These are phyloP conservation scores for Phortica okadai DNA, from an alignment of 2,888 invertebrate genomes.

Conservation along the genomic window DNA sequence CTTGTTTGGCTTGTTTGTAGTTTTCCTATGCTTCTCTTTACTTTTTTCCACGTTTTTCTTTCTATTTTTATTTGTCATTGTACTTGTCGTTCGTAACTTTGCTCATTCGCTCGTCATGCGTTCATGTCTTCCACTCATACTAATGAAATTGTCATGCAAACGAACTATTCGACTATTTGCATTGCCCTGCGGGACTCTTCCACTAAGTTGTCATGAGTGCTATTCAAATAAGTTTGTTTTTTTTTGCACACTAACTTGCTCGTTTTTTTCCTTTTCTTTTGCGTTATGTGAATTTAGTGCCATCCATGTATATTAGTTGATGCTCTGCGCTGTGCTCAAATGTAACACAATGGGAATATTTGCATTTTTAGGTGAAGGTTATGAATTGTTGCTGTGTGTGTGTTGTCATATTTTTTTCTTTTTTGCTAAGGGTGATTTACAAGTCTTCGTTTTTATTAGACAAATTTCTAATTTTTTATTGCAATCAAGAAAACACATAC, in stretches of 20 bases:
- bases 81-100: neutral
- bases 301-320: neutral
- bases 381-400: conserved; percentile 51
- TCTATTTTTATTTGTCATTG: conserved; percentile 1
- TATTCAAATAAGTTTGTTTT: conserved; percentile 55
- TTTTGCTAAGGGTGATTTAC: neutral
- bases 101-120: neutral
- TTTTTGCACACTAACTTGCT: conserved; percentile 60
- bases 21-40: neutral
- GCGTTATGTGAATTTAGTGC: conserved; percentile 30
- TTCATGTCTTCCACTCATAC: neutral
- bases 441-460: too few species aligned
- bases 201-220: neutral
- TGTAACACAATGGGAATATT: conserved; percentile 11
- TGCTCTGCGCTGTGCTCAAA: neutral
- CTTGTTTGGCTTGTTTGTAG: neutral
- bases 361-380: conserved; percentile 23
- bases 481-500: too few species aligned
- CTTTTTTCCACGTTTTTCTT: neutral
- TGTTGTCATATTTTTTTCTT: conserved; percentile 35
- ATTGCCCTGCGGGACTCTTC: conserved; percentile 16
- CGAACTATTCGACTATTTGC: conserved; percentile 22
- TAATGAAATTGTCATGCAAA: conserved; percentile 20
- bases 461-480: too few species aligned
- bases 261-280: neutral